Percentiles rank a stretch among this genome's conserved stretches.
phyloP scores from a whole-genome alignment of 2,113 vertebrate genomes.

The Paratilapia polleni region DNA sequence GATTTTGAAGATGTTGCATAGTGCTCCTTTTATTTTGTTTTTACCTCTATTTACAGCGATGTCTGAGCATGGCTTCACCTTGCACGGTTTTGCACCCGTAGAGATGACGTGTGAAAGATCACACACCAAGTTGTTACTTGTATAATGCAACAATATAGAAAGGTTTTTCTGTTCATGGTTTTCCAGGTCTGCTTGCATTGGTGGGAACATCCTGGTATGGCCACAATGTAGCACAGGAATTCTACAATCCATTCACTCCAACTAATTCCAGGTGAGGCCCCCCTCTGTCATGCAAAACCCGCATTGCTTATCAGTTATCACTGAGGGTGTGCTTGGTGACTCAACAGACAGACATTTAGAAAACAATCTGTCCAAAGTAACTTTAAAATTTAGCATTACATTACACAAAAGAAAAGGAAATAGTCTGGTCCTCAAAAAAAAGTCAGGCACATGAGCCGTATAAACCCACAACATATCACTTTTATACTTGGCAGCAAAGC shows the following conservation, averaged over 20 bases:
- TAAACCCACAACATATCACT: not conserved
- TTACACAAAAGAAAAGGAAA: not conserved
- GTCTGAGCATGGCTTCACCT: not conserved
- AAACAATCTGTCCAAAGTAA: not conserved
- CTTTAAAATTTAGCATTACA: not conserved
- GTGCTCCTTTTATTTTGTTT: not conserved
- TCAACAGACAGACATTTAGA: not conserved
- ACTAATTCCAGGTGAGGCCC: constrained; percentile 88
- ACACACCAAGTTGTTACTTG: not conserved
- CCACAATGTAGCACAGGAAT: constrained; percentile 85
- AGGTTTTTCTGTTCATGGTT: not conserved
- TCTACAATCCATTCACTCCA: constrained; percentile 89
- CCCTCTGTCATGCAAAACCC: not conserved
- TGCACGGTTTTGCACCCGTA: not conserved
- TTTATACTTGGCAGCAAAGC: not conserved
- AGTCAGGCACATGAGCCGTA: not conserved
- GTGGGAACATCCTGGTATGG: constrained; percentile 92
- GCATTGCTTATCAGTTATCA: not conserved
- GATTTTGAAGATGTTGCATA: not conserved
- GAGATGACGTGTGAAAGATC: not conserved
- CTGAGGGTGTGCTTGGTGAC: not conserved
- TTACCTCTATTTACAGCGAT: not conserved
- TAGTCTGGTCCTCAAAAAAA: not conserved
- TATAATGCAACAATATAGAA: not conserved
- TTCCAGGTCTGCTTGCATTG: constrained; percentile 85